Conservation (phyloP, 2,113 vertebrate species). For the Martes martes region DNA sequence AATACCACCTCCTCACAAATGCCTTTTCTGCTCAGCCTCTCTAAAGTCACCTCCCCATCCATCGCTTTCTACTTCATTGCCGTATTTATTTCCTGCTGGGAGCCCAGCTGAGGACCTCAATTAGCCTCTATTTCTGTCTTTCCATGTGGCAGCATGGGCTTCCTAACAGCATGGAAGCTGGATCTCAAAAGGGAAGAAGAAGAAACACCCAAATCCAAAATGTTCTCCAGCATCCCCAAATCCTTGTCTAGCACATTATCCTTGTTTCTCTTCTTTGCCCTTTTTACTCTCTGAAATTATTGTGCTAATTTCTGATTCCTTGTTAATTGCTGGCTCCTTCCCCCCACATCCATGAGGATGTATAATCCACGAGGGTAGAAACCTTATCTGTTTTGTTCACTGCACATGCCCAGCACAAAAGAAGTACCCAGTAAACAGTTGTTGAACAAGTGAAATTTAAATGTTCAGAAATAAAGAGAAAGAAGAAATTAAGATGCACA, state of each 20-base stretch:
- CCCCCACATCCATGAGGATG: not conserved
- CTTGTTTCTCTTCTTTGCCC: not conserved
- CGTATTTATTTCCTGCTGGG: not conserved
- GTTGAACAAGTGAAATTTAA: not conserved
- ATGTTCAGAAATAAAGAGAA: not conserved
- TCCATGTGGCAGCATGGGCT: not conserved
- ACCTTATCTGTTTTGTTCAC: not conserved
- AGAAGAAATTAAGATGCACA: not conserved
- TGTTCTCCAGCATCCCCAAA: not conserved
- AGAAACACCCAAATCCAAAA: not conserved
- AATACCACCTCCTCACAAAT: not conserved
- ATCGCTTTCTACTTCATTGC: not conserved
- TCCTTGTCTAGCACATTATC: not conserved
- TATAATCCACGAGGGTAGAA: not conserved
- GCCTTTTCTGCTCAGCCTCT: not conserved
- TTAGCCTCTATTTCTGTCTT: not conserved
- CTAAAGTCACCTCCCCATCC: not conserved
- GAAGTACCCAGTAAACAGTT: not conserved
- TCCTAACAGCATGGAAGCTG: not conserved
- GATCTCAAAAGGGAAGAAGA: not conserved
- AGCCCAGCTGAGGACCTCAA: not conserved
- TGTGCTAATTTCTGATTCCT: conserved; percentile 25
- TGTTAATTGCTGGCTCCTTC: not conserved
- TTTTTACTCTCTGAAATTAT: conserved; percentile 19
- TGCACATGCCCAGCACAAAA: not conserved